Base-by-base conservation (phyloP, 2,113 vertebrate species). In the Loxodonta africana region DNA sequence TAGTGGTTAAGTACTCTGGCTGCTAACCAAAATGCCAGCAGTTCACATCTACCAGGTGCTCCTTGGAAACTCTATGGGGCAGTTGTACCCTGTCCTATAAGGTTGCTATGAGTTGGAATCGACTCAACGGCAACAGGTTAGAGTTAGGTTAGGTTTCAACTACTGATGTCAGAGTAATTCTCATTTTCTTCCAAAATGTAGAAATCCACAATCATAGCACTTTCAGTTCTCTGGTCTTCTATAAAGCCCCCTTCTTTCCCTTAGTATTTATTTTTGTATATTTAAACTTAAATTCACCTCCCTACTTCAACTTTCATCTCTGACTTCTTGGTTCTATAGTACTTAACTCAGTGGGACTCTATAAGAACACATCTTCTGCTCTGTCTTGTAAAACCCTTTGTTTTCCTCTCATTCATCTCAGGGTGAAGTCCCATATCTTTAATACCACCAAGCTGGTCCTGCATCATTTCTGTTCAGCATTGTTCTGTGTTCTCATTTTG, bases 241-340 rank as follows among this genome's bases (percentile, higher is more conserved):
- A 11, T n/a, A 41, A 44, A 48, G 0, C 1, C 30, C 14, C 3
- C 69, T 77, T 63, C 4, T 44, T 51, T 44, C 2, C 0, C 9
- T 80, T 65, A 30, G 0, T 7, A 30, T 81, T 73, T 92, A 51
- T 33, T 65, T 46, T 57, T 81, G 8, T 28, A 14, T 78, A 7
- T 78, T 71, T 83, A 48, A 28, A 17, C 1, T 81, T 37, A 63
- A 25, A 11, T 33, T 60, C 0, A 73, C 11, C 8, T 65, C 2
- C 71, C 11, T 5, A 48, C 26, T 83, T 94, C 12, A 65, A 6
- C 26, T 88, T 73, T n/a, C 1, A 0, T 78, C 26, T 78, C 14
- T 51, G 15, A n/a, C 11, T n/a, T 92, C 71, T 46, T 65, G 11
- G 4, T 57, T 63, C 37, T 78, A 5, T 82, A 37, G 20, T 69